Evolutionary conservation across 2,797 vertebrate genomes (phyloP).

Genomic region (Tachyglossus aculeatus): DNA sequence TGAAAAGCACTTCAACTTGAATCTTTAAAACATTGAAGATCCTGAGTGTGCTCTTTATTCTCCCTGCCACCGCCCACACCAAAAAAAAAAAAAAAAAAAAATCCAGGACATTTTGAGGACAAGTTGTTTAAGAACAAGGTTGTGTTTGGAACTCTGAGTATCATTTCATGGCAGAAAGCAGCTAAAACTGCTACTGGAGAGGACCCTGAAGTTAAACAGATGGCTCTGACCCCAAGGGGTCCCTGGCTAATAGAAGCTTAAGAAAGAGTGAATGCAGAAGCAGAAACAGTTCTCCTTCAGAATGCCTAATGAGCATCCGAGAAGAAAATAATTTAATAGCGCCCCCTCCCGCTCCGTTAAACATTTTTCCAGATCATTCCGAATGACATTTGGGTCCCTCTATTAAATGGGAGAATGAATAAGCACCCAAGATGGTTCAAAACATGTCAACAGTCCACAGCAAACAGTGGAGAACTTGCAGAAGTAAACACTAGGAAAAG

Average conservation of each 20-base stretch:
- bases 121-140: conserved; percentile 37
- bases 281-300: conserved; percentile 17
- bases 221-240: neutral
- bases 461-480: no score
- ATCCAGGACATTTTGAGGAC: conserved; percentile 46
- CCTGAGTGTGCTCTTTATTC: neutral
- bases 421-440: no score
- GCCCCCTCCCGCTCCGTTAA: neutral
- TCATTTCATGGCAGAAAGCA: conserved; percentile 36
- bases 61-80: neutral
- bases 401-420: no score
- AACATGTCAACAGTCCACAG: no score
- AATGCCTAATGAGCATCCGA: neutral
- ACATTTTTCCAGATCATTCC: no score
- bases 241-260: conserved; percentile 1
- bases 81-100: neutral
- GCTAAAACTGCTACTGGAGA: conserved; percentile 32
- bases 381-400: no score
- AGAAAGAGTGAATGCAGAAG: conserved; percentile 6
- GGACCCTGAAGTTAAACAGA: conserved; percentile 59
- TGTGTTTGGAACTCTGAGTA: conserved; percentile 37
- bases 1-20: neutral
- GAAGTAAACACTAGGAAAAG: no score
- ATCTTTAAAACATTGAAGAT: neutral
- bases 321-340: neutral